A percentile compares a stretch with the other conserved stretches of the same genome.
Evolutionary conservation across 2,113 vertebrate species (phyloP).

Genomic region (Argyrosomus japonicus): DNA sequence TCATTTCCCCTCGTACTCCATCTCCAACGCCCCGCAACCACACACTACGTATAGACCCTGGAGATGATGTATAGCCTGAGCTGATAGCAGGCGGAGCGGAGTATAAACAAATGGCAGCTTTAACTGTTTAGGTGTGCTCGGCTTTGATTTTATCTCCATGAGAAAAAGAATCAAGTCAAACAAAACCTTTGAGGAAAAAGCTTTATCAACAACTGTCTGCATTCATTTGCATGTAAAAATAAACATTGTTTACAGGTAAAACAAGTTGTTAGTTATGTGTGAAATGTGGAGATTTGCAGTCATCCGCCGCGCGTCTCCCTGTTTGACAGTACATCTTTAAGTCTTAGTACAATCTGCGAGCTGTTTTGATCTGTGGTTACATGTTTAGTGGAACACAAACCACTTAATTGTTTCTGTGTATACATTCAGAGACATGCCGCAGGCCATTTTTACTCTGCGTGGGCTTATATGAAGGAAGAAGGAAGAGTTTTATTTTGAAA

Average conservation of each 20-base stretch:
- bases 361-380: slow-evolving; percentile 6
- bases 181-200: slow-evolving; percentile 32
- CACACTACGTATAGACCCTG: slow-evolving; percentile 68
- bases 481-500: not conserved
- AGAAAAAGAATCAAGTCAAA: slow-evolving; percentile 29
- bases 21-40: slow-evolving; percentile 70
- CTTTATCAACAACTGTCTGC: slow-evolving; percentile 28
- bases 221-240: slow-evolving; percentile 33
- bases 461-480: not conserved
- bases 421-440: not conserved
- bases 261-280: slow-evolving; percentile 33
- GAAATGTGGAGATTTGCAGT: slow-evolving; percentile 43
- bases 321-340: slow-evolving; percentile 2
- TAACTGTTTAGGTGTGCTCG: slow-evolving; percentile 48
- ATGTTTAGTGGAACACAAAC: slow-evolving; percentile 12
- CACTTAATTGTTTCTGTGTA: not conserved
- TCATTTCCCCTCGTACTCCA: slow-evolving; percentile 72
- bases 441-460: not conserved
- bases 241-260: slow-evolving; percentile 50
- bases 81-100: slow-evolving; percentile 46
- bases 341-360: slow-evolving; percentile 8
- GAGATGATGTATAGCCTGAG: slow-evolving; percentile 54
- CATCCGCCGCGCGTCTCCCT: slow-evolving; percentile 22
- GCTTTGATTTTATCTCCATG: slow-evolving; percentile 33
- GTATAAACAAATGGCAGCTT: slow-evolving; percentile 68